These are phyloP conservation scores for Sebastes cheni DNA, from an alignment of 2,797 vertebrate species.

Conservation along the genomic window DNA sequence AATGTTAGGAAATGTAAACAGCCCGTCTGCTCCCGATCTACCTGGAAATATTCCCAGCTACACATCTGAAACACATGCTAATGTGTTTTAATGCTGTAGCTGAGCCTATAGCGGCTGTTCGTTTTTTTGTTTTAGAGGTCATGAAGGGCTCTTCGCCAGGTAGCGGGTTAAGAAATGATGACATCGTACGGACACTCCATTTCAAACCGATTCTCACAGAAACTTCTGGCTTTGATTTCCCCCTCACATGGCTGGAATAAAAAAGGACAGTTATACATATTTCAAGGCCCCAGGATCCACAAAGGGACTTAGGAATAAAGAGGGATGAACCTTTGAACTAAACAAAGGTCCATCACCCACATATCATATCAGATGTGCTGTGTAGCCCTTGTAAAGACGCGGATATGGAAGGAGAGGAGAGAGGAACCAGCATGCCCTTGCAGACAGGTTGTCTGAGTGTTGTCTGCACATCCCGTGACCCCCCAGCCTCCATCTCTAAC, in stretches of 20 bases:
- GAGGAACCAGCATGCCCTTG: conserved; percentile 79
- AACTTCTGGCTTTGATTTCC: conserved; percentile 93
- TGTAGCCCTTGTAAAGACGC: conserved; percentile 86
- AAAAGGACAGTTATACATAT: conserved; percentile 99
- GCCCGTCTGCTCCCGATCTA: neutral
- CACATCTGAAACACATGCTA: neutral
- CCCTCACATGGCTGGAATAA: conserved; percentile 94
- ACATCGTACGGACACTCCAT: conserved; percentile 83
- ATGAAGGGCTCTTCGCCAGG: conserved; percentile 47
- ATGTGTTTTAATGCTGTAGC: neutral
- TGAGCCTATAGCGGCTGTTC: neutral
- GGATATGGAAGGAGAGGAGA: conserved; percentile 75
- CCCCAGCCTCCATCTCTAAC: conserved; percentile 66
- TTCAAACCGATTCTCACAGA: conserved; percentile 91
- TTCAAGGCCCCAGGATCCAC: conserved; percentile 96
- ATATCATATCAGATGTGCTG: conserved; percentile 89
- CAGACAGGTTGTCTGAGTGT: conserved; percentile 82
- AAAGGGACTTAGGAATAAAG: conserved; percentile 98
- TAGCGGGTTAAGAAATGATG: conserved; percentile 83
- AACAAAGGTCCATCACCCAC: conserved; percentile 94
- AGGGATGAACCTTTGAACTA: conserved; percentile 99
- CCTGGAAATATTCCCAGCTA: neutral
- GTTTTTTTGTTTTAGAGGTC: conserved; percentile 60
- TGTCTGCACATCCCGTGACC: conserved; percentile 78
- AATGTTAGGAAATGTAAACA: neutral